phyloP scores from a whole-genome alignment of 2,888 invertebrate species.

The Orchestes rusci region DNA sequence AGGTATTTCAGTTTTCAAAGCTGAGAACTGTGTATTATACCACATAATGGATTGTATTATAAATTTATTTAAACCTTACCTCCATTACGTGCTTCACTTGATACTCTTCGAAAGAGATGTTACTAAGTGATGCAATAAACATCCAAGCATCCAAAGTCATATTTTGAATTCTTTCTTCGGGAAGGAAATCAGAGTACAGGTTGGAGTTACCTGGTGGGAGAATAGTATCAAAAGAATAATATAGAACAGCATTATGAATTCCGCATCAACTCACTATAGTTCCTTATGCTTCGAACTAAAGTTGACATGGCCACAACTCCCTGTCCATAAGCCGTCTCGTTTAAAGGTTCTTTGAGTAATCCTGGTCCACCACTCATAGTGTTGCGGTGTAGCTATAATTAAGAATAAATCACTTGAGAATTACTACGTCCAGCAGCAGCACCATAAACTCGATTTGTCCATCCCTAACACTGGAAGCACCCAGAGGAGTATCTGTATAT shows the following conservation, averaged over 20 bases:
- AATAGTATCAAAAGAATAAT: too few relatives aligned
- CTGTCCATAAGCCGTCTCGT: conserved; percentile 63
- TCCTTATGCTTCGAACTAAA: too few relatives aligned
- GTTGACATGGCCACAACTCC: conserved; percentile 64
- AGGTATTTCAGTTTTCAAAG: conserved; percentile 41
- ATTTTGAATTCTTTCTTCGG: conserved; percentile 15
- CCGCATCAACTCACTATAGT: too few relatives aligned
- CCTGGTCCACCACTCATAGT: conserved; percentile 75
- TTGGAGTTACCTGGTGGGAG: too few relatives aligned
- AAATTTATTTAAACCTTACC: conserved; percentile 1
- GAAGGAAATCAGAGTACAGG: too few relatives aligned
- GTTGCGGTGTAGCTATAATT: conserved; percentile 48
- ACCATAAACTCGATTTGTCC: too few relatives aligned
- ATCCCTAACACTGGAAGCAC: too few relatives aligned
- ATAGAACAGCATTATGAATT: too few relatives aligned
- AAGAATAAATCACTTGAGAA: too few relatives aligned
- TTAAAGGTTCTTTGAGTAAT: conserved; percentile 84
- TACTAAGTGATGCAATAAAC: conserved; percentile 11
- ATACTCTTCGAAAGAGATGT: conserved; percentile 10
- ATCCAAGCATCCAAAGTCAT: conserved; percentile 15
- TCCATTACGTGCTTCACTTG: conserved; percentile 8
- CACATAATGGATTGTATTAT: too few relatives aligned
- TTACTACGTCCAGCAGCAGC: too few relatives aligned
- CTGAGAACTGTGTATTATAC: conserved; percentile 36
- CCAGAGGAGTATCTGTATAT: too few relatives aligned